Evolutionary conservation across 2,113 vertebrate genomes (phyloP).

Genomic region (Mirza zaza): DNA sequence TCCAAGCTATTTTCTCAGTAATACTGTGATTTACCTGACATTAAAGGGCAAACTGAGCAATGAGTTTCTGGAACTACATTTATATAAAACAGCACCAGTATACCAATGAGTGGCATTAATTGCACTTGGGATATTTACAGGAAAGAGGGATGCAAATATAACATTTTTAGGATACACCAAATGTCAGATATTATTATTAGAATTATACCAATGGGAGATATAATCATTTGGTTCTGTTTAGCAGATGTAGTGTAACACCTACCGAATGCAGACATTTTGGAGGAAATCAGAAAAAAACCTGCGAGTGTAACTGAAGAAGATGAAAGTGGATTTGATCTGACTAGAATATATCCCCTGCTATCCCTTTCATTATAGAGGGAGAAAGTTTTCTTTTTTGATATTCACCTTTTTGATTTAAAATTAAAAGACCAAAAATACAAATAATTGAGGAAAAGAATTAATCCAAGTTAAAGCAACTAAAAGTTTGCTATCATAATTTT

Average conservation of each 20-base stretch:
- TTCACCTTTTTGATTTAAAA: neutral
- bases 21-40: slow-evolving; percentile 61
- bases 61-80: neutral
- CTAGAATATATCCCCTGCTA: neutral
- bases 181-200: slow-evolving; percentile 29
- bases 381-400: neutral
- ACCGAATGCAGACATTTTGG: neutral
- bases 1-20: slow-evolving; percentile 63
- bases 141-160: slow-evolving; percentile 34
- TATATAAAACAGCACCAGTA: neutral
- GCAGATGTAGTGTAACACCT: neutral
- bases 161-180: slow-evolving; percentile 30
- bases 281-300: neutral
- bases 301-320: neutral
- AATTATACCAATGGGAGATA: neutral
- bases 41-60: slow-evolving; percentile 34
- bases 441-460: neutral
- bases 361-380: neutral
- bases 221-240: neutral
- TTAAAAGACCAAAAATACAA: neutral
- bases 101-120: slow-evolving; percentile 52
- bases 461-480: neutral
- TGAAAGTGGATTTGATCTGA: neutral
- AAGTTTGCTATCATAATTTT: neutral
- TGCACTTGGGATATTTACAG: slow-evolving; percentile 9